phyloP scores from a whole-genome alignment of 2,797 vertebrate species.

The Melanotaenia nigrans region DNA sequence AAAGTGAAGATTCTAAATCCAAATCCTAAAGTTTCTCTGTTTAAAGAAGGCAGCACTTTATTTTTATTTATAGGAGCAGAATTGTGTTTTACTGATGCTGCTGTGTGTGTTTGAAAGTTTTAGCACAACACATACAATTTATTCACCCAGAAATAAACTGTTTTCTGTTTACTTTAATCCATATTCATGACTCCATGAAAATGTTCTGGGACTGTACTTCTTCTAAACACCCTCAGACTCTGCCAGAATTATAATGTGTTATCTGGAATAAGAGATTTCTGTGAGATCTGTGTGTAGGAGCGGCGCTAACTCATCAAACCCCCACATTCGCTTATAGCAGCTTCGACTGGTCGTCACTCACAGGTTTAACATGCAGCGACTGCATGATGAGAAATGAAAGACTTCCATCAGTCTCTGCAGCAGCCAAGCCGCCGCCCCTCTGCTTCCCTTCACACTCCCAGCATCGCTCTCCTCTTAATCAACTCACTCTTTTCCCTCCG shows the following conservation, averaged over 20 bases:
- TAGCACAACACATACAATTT: no score
- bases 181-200: no score
- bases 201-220: no score
- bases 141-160: no score
- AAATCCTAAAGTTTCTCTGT: no score
- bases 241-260: background rate
- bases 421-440: slow-evolving; percentile 50
- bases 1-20: no score
- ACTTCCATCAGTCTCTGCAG: slow-evolving; percentile 42
- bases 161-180: no score
- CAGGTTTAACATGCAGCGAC: background rate
- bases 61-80: no score
- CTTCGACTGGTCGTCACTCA: slow-evolving; percentile 14
- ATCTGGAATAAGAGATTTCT: background rate
- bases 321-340: background rate
- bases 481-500: slow-evolving; percentile 24
- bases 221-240: background rate
- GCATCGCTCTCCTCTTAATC: slow-evolving; percentile 37
- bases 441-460: slow-evolving; percentile 7
- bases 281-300: no score
- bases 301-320: background rate
- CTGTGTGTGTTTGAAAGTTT: no score
- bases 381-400: slow-evolving; percentile 35
- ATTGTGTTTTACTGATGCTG: no score
- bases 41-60: no score